These are phyloP conservation scores for Drosophila trapezifrons DNA, from an alignment of 1,140 invertebrate genomes.

Conservation along the genomic window DNA sequence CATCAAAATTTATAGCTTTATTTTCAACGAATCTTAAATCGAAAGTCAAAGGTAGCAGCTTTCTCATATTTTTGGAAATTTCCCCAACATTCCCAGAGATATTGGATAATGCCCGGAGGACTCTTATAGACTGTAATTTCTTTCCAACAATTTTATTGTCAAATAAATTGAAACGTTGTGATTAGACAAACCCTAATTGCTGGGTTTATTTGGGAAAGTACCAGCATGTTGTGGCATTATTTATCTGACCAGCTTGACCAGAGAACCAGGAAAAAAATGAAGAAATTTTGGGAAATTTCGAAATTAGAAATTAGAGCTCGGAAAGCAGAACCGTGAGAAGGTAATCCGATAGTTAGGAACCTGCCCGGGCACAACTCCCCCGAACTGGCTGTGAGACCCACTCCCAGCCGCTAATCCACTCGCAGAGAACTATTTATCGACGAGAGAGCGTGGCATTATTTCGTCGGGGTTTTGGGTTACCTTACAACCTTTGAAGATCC, in stretches of 20 bases:
- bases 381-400: neutral
- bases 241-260: conserved; percentile 19
- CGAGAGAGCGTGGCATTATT: conserved; percentile 15
- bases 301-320: conserved; percentile 13
- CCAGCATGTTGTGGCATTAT: conserved; percentile 19
- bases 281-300: neutral
- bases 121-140: neutral
- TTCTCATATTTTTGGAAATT: neutral
- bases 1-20: conserved; percentile 12
- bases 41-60: neutral
- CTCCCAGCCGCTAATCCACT: conserved; percentile 28
- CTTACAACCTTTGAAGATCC: conserved; percentile 3
- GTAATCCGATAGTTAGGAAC: conserved; percentile 43
- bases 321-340: conserved; percentile 36
- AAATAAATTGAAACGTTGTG: conserved; percentile 11
- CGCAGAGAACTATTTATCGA: conserved; percentile 21
- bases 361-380: conserved; percentile 11
- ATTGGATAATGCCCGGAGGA: neutral
- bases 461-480: conserved; percentile 6
- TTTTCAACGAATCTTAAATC: neutral
- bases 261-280: neutral
- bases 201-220: conserved; percentile 18
- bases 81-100: conserved; percentile 13
- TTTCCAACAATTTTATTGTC: neutral
- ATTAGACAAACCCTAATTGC: conserved; percentile 28